Evolutionary conservation across 2,888 invertebrate species (phyloP), one percentile per base, ranked within the genome.

Genomic region (Taphrorychus bicolor): DNA sequence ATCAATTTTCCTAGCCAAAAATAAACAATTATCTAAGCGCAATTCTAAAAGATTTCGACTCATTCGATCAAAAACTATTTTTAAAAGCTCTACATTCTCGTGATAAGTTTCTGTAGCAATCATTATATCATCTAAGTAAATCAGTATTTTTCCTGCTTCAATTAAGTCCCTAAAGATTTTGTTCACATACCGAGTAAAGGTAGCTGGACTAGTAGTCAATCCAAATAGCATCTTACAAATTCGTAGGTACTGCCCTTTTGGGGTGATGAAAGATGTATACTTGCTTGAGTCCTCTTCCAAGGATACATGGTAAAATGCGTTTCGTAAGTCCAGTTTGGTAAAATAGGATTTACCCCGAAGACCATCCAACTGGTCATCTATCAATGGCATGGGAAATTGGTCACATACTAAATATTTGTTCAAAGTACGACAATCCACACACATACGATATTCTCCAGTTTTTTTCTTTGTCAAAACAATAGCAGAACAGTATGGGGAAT

Each of bases 241-340:
- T 68, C n/a, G n/a, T n/a, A 78, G 76, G 57, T 52, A 78, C 51
- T 78, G 77, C 0, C 76, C 76, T 19, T 71, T 60, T 9, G 72
- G 74, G 0, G 74, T 76, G 4, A 75, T 68, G 70, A 80, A 79
- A 0, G 77, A 73, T 2, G 77, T 78, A 40, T 75, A 74, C 64
- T 76, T 71, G 2, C 72, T 64, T 3, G 75, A 76, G 9, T 72
- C 63, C 63, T 74, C 65, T 0, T 72, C 66, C 18, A 79, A 32
- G 14, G 49, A 48, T 11, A 78, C 71, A 45, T 78, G 77, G 54
- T 77, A 70, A 52, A 76, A 79, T 1, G 72, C 77, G 68, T 73
- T 73, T 53, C 73, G 74, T n/a, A 79, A 66, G 69, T 79, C 77
- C 17, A 79, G 60, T 7, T 48, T 72, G 4, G 74, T 73, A 69